phyloP scores from a whole-genome alignment of 1,140 invertebrate genomes.

The Harlomillsia oculata region DNA sequence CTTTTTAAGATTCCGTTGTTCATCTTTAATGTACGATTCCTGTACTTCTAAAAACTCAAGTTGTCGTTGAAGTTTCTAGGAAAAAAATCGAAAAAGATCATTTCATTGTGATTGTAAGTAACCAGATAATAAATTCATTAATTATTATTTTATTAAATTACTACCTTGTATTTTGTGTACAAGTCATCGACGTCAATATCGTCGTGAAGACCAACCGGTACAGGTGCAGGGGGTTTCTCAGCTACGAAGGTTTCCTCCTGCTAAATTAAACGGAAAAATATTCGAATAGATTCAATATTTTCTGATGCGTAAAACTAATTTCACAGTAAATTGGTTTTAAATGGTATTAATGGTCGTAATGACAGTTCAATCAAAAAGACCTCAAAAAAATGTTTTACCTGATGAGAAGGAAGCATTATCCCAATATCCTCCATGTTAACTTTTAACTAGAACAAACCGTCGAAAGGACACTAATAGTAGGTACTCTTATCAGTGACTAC shows the following conservation, averaged over 20 bases:
- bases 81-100: not conserved
- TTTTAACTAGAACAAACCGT: no score
- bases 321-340: no score
- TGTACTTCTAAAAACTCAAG: conserved; percentile 95
- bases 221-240: not conserved
- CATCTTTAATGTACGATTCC: conserved; percentile 98
- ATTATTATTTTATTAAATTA: not conserved
- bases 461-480: no score
- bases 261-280: no score
- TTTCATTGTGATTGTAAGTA: not conserved
- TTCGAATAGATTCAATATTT: no score
- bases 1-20: conserved; percentile 93
- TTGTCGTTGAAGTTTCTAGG: conserved; percentile 83
- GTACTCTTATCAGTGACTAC: no score
- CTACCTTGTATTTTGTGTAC: conserved; percentile 87
- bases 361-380: no score
- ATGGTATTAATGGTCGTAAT: no score
- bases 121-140: not conserved
- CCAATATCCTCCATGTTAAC: no score
- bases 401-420: no score
- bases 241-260: not conserved
- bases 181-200: conserved; percentile 79
- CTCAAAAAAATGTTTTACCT: no score
- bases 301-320: no score
- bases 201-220: conserved; percentile 45